Evolutionary conservation across 2,113 vertebrate genomes (phyloP), one percentile per base, ranked within the genome.

Genomic region (Dipodomys merriami): DNA sequence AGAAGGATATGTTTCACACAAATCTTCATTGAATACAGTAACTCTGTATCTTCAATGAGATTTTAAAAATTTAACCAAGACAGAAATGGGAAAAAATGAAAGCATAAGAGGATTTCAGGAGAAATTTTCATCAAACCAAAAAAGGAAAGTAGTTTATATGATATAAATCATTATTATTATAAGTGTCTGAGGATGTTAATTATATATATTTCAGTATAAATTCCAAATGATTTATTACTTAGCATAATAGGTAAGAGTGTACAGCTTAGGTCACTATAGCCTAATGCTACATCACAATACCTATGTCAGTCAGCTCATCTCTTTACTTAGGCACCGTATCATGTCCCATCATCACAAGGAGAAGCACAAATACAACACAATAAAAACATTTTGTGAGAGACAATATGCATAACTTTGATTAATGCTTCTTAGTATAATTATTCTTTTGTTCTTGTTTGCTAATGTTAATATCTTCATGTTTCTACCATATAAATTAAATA

Each of bases 11-110:
- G 68, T 74, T n/a, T 69, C 23, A 82, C 7, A 80, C 30, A 83
- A 84, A 65, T 18, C 4, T 71, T 83, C 20, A 67, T 71, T 91
- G 64, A 68, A 20, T 84, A 27, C 92, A 33, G 29, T 23, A 86
- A 83, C 64, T 68, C 53, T 82, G 10, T 84, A 33, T 44, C 23
- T 93, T 83, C 60, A 49, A 57, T 16, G 18, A 7, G 44, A 89
- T 83, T 95, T 83, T 29, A 22, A n/a, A 80, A 62, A 35, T 29
- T 76, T 77, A 83, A 80, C 46, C n/a, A 83, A 86, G 62, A 65
- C n/a, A 65, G 19, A 93, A 93, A 93, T 62, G 25, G 19, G 39
- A 18, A 60, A 86, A 92, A 81, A 5, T 39, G 39, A 39, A 39
- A 39, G 39, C 65, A 83, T 44, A 5, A 39, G 39, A 35, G 27